Evolutionary conservation across 2,113 vertebrate genomes (phyloP), one percentile per base, ranked within the genome.

Genomic region (Rhizomys pruinosus): DNA sequence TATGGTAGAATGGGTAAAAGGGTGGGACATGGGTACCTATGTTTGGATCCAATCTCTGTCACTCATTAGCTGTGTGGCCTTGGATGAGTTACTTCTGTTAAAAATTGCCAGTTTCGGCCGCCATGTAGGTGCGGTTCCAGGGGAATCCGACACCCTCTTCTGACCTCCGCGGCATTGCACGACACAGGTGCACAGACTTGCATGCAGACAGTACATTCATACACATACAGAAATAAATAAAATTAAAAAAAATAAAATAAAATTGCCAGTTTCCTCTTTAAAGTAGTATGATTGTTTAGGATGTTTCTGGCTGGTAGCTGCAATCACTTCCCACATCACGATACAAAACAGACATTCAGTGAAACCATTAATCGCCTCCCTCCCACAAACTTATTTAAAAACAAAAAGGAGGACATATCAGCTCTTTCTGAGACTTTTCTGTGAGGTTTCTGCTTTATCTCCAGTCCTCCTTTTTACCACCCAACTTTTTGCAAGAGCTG

Each of bases 301-400:
- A 68, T 12, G 68, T 22, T 8, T 57, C 76, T 76, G 22, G 39
- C 23, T 71, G 59, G 89, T 73, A 57, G 73, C 23, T 87, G 47
- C 66, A 68, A 84, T 37, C n/a, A 92, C 34, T 63, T 17, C 13
- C 9, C 8, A 77, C 5, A 90, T 7, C 23, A 77, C 57, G 86
- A 96, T 80, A 66, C 59, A 72, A 91, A 92, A 90, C 17, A 64
- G 61, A 87, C 34, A 80, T 22, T 39, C 79, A 76, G 61, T 66
- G 27, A 55, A 78, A 90, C 57, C 25, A 81, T 66, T 72, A 84
- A 89, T 63, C 44, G 57, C 7, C 8, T 27, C 29, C 27, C 11
- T 44, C 72, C 23, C 64, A 39, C 19, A 66, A 8, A 80, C 10
- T 77, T 68, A 59, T 47, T 89, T 71, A 47, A 84, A 91, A 93